Conservation (phyloP, 2,888 invertebrate genomes). For the Dione vanillae region DNA sequence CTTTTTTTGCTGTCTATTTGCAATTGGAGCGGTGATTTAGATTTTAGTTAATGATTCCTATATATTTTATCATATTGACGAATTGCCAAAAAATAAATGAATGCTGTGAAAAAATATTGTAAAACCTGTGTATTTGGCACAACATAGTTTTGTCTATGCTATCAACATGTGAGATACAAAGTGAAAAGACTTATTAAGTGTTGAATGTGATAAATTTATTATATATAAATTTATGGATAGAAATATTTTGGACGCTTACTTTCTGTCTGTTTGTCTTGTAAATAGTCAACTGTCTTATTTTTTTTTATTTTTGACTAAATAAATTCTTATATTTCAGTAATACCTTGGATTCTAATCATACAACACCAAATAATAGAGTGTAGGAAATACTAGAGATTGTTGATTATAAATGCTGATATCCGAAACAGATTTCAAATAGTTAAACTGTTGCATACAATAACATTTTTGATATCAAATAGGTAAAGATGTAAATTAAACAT, state of each 20-base stretch:
- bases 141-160: constrained; percentile 66
- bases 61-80: constrained; percentile 35
- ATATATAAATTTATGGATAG: constrained; percentile 34
- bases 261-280: constrained; percentile 32
- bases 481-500: neutral
- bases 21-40: neutral
- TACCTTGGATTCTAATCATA: constrained; percentile 1
- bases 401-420: constrained; percentile 25
- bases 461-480: neutral
- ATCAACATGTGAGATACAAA: constrained; percentile 59
- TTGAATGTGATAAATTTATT: constrained; percentile 69
- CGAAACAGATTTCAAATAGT: too few species aligned
- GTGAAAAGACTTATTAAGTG: constrained; percentile 65
- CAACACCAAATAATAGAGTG: constrained; percentile 30
- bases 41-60: constrained; percentile 16
- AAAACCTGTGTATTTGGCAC: constrained; percentile 47
- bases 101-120: constrained; percentile 32
- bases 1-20: neutral
- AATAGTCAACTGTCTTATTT: constrained; percentile 22
- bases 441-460: neutral
- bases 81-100: constrained; percentile 40
- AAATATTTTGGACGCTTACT: constrained; percentile 28
- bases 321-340: neutral
- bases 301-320: constrained; percentile 19
- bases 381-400: constrained; percentile 14